phyloP scores from a whole-genome alignment of 2,888 invertebrate species.

The Muscina levida region DNA sequence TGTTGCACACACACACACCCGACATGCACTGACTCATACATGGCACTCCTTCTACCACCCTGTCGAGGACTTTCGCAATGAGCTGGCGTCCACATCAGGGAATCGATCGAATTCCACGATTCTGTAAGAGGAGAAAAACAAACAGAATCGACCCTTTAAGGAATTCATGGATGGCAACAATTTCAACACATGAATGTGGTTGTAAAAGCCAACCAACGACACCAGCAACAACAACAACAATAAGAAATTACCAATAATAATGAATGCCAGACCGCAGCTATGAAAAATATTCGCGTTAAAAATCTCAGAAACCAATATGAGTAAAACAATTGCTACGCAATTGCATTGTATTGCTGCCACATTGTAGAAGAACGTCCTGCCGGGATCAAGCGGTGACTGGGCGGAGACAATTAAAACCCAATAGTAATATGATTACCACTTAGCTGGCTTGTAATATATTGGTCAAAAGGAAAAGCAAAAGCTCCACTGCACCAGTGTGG shows the following conservation, averaged over 20 bases:
- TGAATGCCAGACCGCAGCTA: slow-evolving; percentile 33
- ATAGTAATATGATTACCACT: slow-evolving; percentile 61
- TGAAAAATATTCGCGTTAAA: slow-evolving; percentile 32
- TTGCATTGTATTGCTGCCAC: slow-evolving; percentile 5
- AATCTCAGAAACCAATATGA: slow-evolving; percentile 13
- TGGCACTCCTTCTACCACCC: neutral
- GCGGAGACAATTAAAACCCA: slow-evolving; percentile 53
- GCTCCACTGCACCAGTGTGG: neutral
- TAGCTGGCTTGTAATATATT: slow-evolving; percentile 1
- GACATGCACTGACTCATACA: neutral
- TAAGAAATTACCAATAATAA: slow-evolving; percentile 22
- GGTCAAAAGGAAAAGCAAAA: neutral
- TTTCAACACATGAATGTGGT: slow-evolving; percentile 32
- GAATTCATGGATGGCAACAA: slow-evolving; percentile 27
- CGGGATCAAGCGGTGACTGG: neutral
- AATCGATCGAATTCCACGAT: slow-evolving; percentile 23
- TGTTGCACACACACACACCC: slow-evolving; percentile 7
- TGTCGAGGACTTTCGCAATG: neutral
- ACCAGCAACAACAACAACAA: slow-evolving; percentile 9
- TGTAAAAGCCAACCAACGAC: slow-evolving; percentile 27
- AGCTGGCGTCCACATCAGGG: neutral
- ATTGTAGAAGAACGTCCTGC: neutral
- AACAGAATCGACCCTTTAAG: slow-evolving; percentile 34
- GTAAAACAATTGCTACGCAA: slow-evolving; percentile 27
- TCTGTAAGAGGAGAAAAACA: slow-evolving; percentile 26